A percentile compares a stretch with the other conserved stretches of the same genome.
Conservation (phyloP, 30 jellyfish, hydroid and myxozoan species). For the Aurelia coerulea region DNA sequence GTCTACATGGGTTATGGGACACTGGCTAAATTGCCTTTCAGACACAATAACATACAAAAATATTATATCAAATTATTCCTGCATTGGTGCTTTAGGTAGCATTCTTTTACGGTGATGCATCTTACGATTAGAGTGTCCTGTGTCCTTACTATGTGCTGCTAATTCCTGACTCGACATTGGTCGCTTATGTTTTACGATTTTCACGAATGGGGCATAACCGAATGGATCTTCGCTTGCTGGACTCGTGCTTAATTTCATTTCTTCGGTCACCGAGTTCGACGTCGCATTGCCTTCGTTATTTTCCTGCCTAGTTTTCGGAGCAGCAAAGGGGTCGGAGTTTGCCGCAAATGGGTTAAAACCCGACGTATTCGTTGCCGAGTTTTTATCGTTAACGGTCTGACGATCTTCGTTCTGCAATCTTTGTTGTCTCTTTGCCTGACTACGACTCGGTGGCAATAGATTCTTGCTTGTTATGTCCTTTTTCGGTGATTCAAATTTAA, state of each 20-base stretch:
- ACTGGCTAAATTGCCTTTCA: neutral
- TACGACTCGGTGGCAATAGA: neutral
- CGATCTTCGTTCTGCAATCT: neutral
- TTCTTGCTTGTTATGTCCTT: neutral
- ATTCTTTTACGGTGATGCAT: slow-evolving; percentile 47
- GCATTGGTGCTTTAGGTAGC: slow-evolving; percentile 60
- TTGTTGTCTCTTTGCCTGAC: neutral
- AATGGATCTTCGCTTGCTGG: slow-evolving; percentile 81
- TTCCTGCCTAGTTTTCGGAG: slow-evolving; percentile 4
- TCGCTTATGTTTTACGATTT: slow-evolving; percentile 46
- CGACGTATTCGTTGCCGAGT: neutral
- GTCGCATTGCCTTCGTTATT: neutral
- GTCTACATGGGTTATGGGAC: no score
- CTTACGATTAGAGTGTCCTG: slow-evolving; percentile 25
- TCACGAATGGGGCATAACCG: slow-evolving; percentile 87
- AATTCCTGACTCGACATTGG: slow-evolving; percentile 66
- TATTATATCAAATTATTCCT: slow-evolving; percentile 11
- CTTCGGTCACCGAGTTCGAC: slow-evolving; percentile 6
- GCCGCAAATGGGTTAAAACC: slow-evolving; percentile 22
- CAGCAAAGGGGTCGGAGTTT: slow-evolving; percentile 27
- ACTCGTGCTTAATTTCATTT: slow-evolving; percentile 17
- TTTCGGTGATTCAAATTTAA: slow-evolving; percentile 26
- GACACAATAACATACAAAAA: neutral
- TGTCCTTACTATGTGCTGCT: slow-evolving; percentile 26
- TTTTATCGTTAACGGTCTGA: neutral